A percentile compares a stretch with the other conserved stretches of the same genome.
Evolutionary conservation across 2,797 vertebrate species (phyloP).

Genomic region (Hypotaenidia okinawae): DNA sequence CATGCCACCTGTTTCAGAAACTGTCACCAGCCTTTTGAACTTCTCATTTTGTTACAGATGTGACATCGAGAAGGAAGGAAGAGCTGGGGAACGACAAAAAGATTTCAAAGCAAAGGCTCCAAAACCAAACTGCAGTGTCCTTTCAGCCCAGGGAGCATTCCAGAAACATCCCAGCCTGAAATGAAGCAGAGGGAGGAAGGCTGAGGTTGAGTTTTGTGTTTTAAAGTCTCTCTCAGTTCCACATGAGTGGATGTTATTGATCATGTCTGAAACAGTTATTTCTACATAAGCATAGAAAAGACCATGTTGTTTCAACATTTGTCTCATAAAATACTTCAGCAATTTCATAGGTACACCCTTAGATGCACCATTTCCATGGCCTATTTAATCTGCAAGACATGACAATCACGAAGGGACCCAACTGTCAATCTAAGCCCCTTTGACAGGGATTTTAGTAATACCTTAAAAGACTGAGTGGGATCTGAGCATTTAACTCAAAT

Average conservation of each 20-base stretch:
- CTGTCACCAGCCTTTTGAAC: neutral
- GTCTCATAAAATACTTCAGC: neutral
- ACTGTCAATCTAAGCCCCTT: neutral
- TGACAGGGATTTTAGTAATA: neutral
- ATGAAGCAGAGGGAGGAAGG: constrained; percentile 37
- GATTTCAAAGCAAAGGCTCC: constrained; percentile 25
- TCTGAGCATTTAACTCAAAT: neutral
- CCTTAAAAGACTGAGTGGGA: neutral
- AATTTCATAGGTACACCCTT: neutral
- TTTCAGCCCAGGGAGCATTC: neutral
- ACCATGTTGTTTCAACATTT: neutral
- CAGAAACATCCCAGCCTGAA: neutral
- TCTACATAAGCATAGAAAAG: neutral
- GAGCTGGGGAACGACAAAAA: neutral
- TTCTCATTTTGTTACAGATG: neutral
- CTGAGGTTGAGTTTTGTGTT: constrained; percentile 28
- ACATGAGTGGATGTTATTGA: neutral
- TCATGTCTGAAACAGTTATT: neutral
- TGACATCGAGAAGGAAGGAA: neutral
- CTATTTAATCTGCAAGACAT: neutral
- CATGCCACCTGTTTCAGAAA: neutral
- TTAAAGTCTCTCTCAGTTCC: neutral
- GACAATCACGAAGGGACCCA: neutral
- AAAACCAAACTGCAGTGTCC: constrained; percentile 20
- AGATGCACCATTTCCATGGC: neutral